Percentiles rank a stretch among this genome's conserved stretches.
Conservation (phyloP, 1,140 invertebrate genomes). For the Brachionus sp. region DNA sequence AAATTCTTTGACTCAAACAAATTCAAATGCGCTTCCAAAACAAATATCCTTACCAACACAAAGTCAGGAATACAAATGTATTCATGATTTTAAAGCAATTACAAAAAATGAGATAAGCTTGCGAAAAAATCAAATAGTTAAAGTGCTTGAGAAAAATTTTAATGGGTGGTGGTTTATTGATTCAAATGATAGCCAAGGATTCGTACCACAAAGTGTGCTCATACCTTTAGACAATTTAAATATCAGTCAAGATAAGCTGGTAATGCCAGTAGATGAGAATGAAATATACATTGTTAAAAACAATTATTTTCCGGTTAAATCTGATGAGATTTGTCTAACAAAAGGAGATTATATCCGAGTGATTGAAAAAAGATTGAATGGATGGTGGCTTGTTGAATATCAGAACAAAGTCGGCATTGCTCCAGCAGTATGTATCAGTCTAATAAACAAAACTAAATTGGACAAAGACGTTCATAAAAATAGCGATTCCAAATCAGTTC, state of each 20-base stretch:
- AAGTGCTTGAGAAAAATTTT: slow-evolving; percentile 1
- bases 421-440: not conserved
- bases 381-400: slow-evolving; percentile 13
- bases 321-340: not conserved
- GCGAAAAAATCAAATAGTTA: slow-evolving; percentile 12
- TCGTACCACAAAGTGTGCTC: not conserved
- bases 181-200: not conserved
- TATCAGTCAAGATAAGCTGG: not conserved
- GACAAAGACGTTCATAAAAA: not conserved
- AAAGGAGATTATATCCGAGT: slow-evolving; percentile 17
- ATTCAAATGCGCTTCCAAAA: not conserved
- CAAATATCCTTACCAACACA: not conserved
- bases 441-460: not conserved
- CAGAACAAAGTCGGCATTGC: not conserved
- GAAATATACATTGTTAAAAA: not conserved
- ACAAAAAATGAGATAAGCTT: not conserved
- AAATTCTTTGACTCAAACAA: not conserved
- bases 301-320: not conserved
- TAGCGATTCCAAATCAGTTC: not conserved
- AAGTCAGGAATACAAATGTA: not conserved
- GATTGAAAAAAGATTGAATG: not conserved
- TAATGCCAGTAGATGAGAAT: not conserved
- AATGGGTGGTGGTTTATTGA: slow-evolving; percentile 31
- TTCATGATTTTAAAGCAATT: not conserved
- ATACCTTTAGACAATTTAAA: not conserved